These are phyloP conservation scores for Orchesella cincta DNA, from an alignment of 1,140 invertebrate genomes.

Conservation along the genomic window DNA sequence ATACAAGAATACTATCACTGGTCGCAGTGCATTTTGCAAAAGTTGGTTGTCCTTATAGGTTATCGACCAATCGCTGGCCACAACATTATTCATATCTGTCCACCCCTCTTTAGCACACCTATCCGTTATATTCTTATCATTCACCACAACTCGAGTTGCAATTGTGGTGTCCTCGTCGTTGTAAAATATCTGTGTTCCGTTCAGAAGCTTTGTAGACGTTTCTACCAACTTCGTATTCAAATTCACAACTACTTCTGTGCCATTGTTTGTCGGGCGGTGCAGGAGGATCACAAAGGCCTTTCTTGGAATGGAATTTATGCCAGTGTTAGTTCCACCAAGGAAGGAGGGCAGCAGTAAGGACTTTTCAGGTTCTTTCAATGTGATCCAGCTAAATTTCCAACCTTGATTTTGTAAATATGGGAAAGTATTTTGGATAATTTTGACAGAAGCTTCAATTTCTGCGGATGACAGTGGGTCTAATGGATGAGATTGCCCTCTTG, in stretches of 20 bases:
- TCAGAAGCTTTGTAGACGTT: background rate
- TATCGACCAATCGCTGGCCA: background rate
- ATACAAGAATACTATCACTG: background rate
- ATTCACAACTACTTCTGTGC: conserved; percentile 8
- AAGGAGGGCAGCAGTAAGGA: background rate
- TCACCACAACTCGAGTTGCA: background rate
- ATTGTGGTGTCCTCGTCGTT: background rate
- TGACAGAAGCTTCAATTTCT: conserved; percentile 36
- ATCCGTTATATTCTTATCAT: background rate
- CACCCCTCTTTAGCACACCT: background rate
- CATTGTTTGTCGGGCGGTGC: background rate
- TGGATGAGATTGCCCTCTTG: conserved; percentile 27
- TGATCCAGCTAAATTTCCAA: conserved; percentile 48
- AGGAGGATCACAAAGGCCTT: background rate
- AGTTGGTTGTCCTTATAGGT: background rate
- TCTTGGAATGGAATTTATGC: background rate
- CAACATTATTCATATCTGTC: conserved; percentile 4
- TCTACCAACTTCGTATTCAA: background rate
- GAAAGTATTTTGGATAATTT: background rate
- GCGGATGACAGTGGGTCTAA: conserved; percentile 41
- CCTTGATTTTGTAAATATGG: background rate
- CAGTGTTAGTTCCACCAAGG: background rate
- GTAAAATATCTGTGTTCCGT: background rate
- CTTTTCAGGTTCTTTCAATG: conserved; percentile 10
- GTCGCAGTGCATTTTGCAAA: background rate